Base-by-base conservation (phyloP, 2,888 invertebrate genomes). In the Rhagium mordax region DNA sequence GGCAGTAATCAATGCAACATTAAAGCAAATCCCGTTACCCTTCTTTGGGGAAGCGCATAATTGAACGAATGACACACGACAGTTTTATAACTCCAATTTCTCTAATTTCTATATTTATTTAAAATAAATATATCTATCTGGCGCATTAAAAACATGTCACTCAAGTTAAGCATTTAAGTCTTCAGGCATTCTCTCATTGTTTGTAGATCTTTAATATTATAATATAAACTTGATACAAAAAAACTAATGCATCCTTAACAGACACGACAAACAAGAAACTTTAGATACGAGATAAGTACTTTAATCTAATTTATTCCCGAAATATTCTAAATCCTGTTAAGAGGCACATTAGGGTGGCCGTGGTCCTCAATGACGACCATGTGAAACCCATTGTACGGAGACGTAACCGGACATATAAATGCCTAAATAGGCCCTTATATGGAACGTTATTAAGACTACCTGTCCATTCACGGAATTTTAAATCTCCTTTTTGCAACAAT, bases 401-500 rank as follows among this genome's bases (percentile, higher is more conserved):
- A 60, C n/a, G n/a, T 60, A 60, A 60, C 60, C 33, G 47, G 24
- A 41, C 47, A 48, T 48, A 48, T 24, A 64, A 64, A 27, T 29
- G 27, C 18, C 53, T 13, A n/a, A 47, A 57, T 47, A 24, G 47
- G n/a, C 47, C 67, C 21, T 47, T 57, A 47, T 57, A 55, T 15
- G 55, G 13, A n/a, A 53, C 15, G 20, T 49, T 18, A 62, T 55
- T 16, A 20, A 18, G 24, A 15, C 70, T 70, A 70, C 70, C 70
- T 64, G 70, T 70, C 55, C 70, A 51, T 70, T 70, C 70, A 62
- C 7, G 41, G 53, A 60, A 69, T n/a, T 24, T 16, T 8, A 53
- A 47, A 62, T 59, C 59, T 24, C 51, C 51, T 70, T 51, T 61
- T 70, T 70, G 61, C 70, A 33, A 70, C 70, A 61, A 70, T 61